Base-by-base conservation (phyloP, 1,140 invertebrate species). In the Saxidomus purpurata region DNA sequence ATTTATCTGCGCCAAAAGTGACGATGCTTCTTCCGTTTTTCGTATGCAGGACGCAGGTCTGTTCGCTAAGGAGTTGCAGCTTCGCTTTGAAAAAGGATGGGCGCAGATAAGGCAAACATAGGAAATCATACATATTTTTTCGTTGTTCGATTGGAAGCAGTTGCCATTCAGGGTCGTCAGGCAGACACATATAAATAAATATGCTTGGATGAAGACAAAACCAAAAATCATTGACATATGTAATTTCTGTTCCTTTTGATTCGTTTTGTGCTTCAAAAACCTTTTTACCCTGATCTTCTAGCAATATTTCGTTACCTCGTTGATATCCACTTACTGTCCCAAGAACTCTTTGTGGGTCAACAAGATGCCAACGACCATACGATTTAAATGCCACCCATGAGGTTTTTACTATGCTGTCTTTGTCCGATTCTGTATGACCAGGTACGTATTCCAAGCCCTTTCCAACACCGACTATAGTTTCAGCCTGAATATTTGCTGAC, bases 151-250 rank as follows among this genome's bases (percentile, higher is more conserved):
- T 15, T 25, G 71, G 71, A 76, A 76, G 71, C 11, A 76, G 71
- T 34, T 76, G 71, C 71, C 71, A 76, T 28, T 76, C 43, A 4
- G 71, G 43, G 25, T 76, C 43, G 22, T 76, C 71, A 2, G 71
- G 71, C 8, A 76, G 9, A 25, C 2, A 40, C 6, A 2, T 6
- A 76, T 3, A 76, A 76, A 8, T 47, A 34, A n/a, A n/a, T n/a
- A n/a, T n/a, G n/a, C n/a, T n/a, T n/a, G n/a, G n/a, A n/a, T n/a
- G n/a, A n/a, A n/a, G n/a, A n/a, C n/a, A n/a, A n/a, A n/a, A n/a
- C n/a, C n/a, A n/a, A n/a, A n/a, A n/a, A n/a, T n/a, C n/a, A n/a
- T 76, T 49, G 43, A 76, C 38, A n/a, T 25, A 17, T 28, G 38
- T 38, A 4, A 43, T 25, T 9, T 25, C 1, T 76, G 25, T 28